Evolutionary conservation across 2,113 vertebrate genomes (phyloP), one percentile per base, ranked within the genome.

Genomic region (Stegastes partitus): DNA sequence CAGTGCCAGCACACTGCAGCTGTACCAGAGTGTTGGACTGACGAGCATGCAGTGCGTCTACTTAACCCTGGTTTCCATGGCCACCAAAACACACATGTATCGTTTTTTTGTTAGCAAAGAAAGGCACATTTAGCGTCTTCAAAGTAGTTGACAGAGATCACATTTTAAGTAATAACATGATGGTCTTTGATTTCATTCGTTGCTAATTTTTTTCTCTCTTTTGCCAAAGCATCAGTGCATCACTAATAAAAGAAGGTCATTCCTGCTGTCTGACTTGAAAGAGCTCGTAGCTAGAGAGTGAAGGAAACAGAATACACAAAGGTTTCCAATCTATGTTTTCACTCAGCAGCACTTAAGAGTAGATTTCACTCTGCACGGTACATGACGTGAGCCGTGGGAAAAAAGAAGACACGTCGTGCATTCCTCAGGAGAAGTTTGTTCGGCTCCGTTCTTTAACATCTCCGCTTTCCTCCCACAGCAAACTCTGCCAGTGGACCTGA

Each of bases 401-500:
- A 63, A n/a, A 53, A 25, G 56, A 28, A 34, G 57, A 21, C 26
- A 65, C 14, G 26, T 57, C 67, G 53, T 18, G 61, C 18, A 55
- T 76, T 42, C 42, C 21, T 21, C 49, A n/a, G 14, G 57, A 54
- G 44, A 51, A 54, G 5, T 68, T 9, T 18, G 15, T 22, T 15
- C 28, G 26, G 44, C n/a, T 45, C 53, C 19, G 56, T 23, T 71
- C 23, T 70, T 15, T 79, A 55, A 63, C 47, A 26, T 86, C 81
- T 62, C 18, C 23, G 14, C 12, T 37, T 39, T 83, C 21, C 37
- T 49, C 81, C 66, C 82, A 8, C 87, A 98, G 95, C 98, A 99
- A 96, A 97, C 97, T 1, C 88, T 99, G 84, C 98, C 98, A 11
- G 98, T 99, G 63, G 98, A 99, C 91, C 91, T 99, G 87, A 99